Conservation (phyloP, 2,113 vertebrate genomes). For the Podocnemis expansa region DNA sequence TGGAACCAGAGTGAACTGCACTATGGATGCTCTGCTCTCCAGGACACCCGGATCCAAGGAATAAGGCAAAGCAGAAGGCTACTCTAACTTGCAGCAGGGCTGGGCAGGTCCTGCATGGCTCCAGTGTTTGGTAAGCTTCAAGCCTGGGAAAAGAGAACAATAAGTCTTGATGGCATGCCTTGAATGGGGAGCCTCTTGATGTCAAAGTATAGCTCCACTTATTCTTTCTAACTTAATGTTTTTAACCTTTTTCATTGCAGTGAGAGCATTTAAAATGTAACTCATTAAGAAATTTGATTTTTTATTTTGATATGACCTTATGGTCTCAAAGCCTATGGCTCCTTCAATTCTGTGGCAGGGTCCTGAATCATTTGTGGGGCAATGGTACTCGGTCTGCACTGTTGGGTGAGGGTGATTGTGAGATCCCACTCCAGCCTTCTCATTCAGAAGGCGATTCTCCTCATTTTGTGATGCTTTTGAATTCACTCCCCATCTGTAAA, state of each 20-base stretch:
- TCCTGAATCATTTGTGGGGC: neutral
- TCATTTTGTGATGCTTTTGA: neutral
- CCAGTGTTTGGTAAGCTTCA: neutral
- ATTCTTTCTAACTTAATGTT: no score
- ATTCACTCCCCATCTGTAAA: neutral
- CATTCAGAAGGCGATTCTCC: neutral
- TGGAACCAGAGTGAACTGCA: neutral
- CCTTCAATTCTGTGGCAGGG: neutral
- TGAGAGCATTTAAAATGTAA: no score
- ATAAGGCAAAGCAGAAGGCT: neutral
- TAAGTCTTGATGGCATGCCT: no score
- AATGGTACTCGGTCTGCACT: neutral
- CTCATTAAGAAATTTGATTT: no score
- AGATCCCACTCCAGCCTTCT: neutral
- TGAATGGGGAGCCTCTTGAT: no score
- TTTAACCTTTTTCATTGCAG: no score
- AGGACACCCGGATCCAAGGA: neutral
- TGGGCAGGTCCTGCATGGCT: neutral
- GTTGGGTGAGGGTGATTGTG: neutral
- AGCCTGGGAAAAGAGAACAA: no score
- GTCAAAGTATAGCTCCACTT: no score
- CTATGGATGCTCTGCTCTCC: neutral
- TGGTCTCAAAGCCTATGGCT: no score
- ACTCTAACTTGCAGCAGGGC: neutral
- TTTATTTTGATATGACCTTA: no score